Conservation (phyloP, 2,888 invertebrate species). For the Agapostemon virescens region DNA sequence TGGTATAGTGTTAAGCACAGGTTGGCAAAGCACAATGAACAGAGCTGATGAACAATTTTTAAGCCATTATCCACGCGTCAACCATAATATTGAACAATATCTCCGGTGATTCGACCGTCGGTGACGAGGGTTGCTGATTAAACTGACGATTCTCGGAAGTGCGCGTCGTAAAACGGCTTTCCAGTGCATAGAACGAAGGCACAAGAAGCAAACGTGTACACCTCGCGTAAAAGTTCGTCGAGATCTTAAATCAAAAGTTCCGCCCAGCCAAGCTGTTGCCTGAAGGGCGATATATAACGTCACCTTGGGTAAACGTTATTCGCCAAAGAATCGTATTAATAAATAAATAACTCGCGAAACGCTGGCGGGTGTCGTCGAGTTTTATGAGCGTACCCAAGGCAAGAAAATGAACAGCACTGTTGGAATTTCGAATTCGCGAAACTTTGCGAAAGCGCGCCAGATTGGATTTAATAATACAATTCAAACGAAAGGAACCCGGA, state of each 20-base stretch:
- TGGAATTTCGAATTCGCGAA: not conserved
- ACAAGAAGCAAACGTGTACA: not conserved
- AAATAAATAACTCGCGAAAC: constrained; percentile 11
- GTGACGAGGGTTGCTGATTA: constrained; percentile 28
- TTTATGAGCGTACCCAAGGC: not conserved
- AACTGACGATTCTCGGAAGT: constrained; percentile 1
- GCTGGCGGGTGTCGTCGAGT: not conserved
- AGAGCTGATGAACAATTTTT: constrained; percentile 2
- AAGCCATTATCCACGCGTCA: not conserved
- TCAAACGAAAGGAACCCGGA: not conserved
- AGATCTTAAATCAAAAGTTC: constrained; percentile 42
- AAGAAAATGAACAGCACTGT: not conserved
- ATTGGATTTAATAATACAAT: not conserved
- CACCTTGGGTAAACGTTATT: constrained; percentile 1
- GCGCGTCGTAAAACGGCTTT: not conserved
- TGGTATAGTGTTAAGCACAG: no score
- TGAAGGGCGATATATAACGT: constrained; percentile 22
- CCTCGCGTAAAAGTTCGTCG: constrained; percentile 16
- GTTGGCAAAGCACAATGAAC: not conserved
- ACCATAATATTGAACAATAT: constrained; percentile 16
- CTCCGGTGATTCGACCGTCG: not conserved
- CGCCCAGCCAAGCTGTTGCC: constrained; percentile 35
- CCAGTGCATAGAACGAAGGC: not conserved
- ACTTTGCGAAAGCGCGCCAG: not conserved
- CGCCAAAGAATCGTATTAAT: constrained; percentile 28